Evolutionary conservation across 2,888 invertebrate genomes (phyloP).

Genomic region (Esperia sulphurella): DNA sequence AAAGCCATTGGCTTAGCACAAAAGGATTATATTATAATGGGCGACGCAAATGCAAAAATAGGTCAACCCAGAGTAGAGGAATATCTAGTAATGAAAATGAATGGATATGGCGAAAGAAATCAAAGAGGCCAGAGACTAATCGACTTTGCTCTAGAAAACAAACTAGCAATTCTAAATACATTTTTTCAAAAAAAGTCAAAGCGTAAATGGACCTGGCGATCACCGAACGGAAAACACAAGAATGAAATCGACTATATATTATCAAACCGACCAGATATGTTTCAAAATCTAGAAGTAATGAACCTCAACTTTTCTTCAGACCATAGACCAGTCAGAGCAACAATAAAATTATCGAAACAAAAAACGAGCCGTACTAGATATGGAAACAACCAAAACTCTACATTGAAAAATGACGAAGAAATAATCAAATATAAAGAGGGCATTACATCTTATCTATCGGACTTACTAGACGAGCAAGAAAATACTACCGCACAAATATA

Average conservation of each 20-base stretch:
- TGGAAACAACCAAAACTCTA: too few species aligned
- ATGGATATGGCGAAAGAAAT: constrained; percentile 21
- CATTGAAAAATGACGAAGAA: too few species aligned
- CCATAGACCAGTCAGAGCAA: not conserved
- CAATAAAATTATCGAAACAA: too few species aligned
- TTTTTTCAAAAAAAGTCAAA: constrained; percentile 16
- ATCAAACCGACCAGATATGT: constrained; percentile 6
- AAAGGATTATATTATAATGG: constrained; percentile 14
- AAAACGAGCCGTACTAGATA: too few species aligned
- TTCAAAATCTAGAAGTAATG: not conserved
- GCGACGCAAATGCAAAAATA: constrained; percentile 20
- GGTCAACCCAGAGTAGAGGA: constrained; percentile 16
- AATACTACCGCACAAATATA: constrained; percentile 12
- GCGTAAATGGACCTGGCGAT: constrained; percentile 22
- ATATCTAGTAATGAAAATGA: constrained; percentile 13
- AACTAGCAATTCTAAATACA: constrained; percentile 18
- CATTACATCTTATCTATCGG: too few species aligned
- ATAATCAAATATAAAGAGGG: too few species aligned
- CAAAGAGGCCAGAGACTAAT: constrained; percentile 19
- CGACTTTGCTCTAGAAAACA: constrained; percentile 17
- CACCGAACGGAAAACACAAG: constrained; percentile 13
- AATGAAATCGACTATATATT: constrained; percentile 22
- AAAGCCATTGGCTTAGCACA: constrained; percentile 11
- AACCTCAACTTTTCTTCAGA: not conserved
- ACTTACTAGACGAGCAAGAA: too few species aligned